Conservation (phyloP, 2,888 invertebrate genomes). For the Cephalotes varians region DNA sequence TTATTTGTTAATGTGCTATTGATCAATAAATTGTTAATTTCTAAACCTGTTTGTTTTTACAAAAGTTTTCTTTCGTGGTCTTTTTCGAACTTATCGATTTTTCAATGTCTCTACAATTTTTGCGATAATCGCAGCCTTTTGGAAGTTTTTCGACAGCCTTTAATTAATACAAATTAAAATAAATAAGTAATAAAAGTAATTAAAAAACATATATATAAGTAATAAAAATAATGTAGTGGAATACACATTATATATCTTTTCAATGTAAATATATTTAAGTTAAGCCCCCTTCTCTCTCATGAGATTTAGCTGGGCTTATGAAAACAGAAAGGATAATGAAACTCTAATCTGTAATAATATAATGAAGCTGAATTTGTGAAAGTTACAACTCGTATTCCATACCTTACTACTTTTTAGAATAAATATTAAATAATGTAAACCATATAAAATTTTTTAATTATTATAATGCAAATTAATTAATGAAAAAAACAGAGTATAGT, state of each 20-base stretch:
- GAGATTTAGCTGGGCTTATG: slow-evolving; percentile 27
- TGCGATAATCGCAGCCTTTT: slow-evolving; percentile 23
- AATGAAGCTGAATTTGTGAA: slow-evolving; percentile 17
- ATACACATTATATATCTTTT: not conserved
- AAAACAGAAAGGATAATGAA: slow-evolving; percentile 15
- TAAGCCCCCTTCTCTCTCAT: not conserved
- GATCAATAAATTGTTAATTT: not conserved
- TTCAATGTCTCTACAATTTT: slow-evolving; percentile 30
- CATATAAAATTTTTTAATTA: not conserved
- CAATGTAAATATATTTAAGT: slow-evolving; percentile 19
- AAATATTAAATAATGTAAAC: not conserved
- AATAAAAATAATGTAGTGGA: not conserved
- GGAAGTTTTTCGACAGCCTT: slow-evolving; percentile 32
- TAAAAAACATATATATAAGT: not conserved
- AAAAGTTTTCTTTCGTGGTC: not conserved
- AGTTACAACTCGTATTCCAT: not conserved
- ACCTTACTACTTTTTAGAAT: not conserved
- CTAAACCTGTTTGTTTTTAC: not conserved
- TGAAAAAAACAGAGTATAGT: not conserved
- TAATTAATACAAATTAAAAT: not conserved
- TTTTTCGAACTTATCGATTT: not conserved
- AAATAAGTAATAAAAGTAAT: not conserved
- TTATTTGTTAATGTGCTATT: not conserved
- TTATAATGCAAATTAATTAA: not conserved
- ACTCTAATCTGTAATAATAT: slow-evolving; percentile 7